These are phyloP conservation scores for Lutjanus campechanus DNA, from an alignment of 2,797 vertebrate species.

Conservation along the genomic window DNA sequence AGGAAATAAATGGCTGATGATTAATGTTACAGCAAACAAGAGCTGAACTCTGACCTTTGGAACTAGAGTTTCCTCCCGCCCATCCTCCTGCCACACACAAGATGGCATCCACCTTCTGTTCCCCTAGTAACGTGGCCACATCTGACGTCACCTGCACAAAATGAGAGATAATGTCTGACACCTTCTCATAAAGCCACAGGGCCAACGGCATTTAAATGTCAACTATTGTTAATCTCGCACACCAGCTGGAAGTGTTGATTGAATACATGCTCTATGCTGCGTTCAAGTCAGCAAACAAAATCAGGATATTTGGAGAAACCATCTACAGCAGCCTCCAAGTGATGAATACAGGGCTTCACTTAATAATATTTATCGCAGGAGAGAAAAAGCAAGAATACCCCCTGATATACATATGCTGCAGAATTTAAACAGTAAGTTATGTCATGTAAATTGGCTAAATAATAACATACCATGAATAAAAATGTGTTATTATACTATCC, in stretches of 20 bases:
- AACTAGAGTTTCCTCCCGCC: conserved; percentile 95
- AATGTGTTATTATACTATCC: not conserved
- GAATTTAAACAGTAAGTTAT: not conserved
- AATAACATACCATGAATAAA: not conserved
- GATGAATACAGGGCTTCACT: not conserved
- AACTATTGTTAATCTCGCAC: not conserved
- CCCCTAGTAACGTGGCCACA: conserved; percentile 90
- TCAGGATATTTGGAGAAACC: not conserved
- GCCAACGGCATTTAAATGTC: conserved; percentile 31
- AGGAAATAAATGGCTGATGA: conserved; percentile 38
- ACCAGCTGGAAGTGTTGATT: conserved; percentile 13
- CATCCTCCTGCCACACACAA: conserved; percentile 97
- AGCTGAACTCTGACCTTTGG: conserved; percentile 90
- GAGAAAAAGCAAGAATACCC: not conserved
- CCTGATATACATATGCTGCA: too few species aligned
- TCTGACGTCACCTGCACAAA: conserved; percentile 91
- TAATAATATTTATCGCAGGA: not conserved
- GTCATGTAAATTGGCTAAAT: too few species aligned
- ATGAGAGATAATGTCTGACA: conserved; percentile 23
- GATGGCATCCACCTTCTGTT: conserved; percentile 95
- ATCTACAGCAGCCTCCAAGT: not conserved
- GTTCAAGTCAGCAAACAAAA: conserved; percentile 11
- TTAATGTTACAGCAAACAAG: conserved; percentile 58
- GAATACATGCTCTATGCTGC: not conserved
- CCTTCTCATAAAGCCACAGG: conserved; percentile 13